Percentiles rank a stretch among this genome's conserved stretches.
Evolutionary conservation across 1,140 invertebrate genomes (phyloP).

Genomic region (Tetramorium alpestre): DNA sequence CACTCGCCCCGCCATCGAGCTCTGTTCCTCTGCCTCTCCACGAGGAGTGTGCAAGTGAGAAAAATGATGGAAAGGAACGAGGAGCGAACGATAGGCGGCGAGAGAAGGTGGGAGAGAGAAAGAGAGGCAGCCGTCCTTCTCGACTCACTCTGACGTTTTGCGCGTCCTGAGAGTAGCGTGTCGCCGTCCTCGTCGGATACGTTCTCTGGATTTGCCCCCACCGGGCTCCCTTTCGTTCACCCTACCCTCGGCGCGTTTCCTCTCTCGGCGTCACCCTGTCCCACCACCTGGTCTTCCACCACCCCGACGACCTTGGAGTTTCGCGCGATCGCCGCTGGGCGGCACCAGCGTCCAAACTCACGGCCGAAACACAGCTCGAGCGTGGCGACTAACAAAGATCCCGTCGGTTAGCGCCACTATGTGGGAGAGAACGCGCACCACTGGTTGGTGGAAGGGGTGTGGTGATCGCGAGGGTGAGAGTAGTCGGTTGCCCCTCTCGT

Average conservation of each 20-base stretch:
- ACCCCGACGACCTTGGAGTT: conserved; percentile 49
- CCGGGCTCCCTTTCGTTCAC: conserved; percentile 53
- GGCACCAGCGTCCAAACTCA: conserved; percentile 76
- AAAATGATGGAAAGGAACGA: conserved; percentile 46
- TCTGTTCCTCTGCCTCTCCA: conserved; percentile 69
- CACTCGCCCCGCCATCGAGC: conserved; percentile 76
- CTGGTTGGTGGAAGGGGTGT: conserved; percentile 73
- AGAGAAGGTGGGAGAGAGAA: background rate
- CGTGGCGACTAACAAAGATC: conserved; percentile 72
- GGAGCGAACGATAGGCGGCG: conserved; percentile 33
- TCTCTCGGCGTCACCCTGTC: conserved; percentile 36
- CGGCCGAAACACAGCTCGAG: conserved; percentile 63
- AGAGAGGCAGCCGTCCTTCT: conserved; percentile 74
- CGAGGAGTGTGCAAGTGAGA: conserved; percentile 65
- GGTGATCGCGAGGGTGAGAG: conserved; percentile 70
- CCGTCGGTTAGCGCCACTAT: conserved; percentile 67
- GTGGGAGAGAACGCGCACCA: conserved; percentile 73
- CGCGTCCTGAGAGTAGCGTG: conserved; percentile 74
- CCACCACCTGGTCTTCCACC: conserved; percentile 31
- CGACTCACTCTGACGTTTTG: conserved; percentile 80
- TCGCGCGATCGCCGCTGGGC: conserved; percentile 69
- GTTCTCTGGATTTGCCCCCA: conserved; percentile 73
- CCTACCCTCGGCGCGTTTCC: conserved; percentile 40
- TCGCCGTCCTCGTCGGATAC: conserved; percentile 72
- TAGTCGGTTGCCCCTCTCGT: conserved; percentile 62